Conservation (phyloP, 2,888 invertebrate genomes). For the Cerceris rybyensis region DNA sequence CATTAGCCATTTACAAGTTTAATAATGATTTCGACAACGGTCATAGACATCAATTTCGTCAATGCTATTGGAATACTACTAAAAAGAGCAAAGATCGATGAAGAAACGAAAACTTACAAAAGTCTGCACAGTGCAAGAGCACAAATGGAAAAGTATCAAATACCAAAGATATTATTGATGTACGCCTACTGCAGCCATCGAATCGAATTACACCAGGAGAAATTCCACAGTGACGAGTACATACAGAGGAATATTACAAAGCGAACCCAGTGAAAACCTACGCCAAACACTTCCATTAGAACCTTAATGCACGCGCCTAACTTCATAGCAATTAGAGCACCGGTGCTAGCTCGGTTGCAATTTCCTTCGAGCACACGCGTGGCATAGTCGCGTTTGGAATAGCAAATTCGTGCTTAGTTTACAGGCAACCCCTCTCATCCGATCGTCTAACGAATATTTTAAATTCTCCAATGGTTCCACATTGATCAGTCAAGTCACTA, state of each 20-base stretch:
- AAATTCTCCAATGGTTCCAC: no score
- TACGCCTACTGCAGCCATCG: not conserved
- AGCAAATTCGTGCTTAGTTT: conserved; percentile 54
- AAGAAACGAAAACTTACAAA: no score
- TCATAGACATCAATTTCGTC: no score
- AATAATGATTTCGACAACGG: no score
- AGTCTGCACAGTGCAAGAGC: no score
- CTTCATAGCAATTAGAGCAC: conserved; percentile 59
- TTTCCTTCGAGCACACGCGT: conserved; percentile 54
- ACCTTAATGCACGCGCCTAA: conserved; percentile 63
- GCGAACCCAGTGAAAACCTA: conserved; percentile 34
- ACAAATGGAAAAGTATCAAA: no score
- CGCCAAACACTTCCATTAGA: conserved; percentile 60
- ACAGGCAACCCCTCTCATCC: not conserved
- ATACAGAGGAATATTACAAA: conserved; percentile 25
- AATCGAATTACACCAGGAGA: conserved; percentile 27
- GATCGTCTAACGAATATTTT: conserved; percentile 6
- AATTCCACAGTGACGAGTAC: conserved; percentile 23
- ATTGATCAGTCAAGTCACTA: no score
- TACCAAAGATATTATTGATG: no score
- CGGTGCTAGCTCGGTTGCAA: conserved; percentile 51
- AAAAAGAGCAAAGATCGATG: no score
- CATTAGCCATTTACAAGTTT: no score
- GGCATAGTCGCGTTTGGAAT: conserved; percentile 52
- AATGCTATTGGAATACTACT: no score